These are phyloP conservation scores for Globodera rostochiensis DNA, from an alignment of 1,140 invertebrate species.

Conservation along the genomic window DNA sequence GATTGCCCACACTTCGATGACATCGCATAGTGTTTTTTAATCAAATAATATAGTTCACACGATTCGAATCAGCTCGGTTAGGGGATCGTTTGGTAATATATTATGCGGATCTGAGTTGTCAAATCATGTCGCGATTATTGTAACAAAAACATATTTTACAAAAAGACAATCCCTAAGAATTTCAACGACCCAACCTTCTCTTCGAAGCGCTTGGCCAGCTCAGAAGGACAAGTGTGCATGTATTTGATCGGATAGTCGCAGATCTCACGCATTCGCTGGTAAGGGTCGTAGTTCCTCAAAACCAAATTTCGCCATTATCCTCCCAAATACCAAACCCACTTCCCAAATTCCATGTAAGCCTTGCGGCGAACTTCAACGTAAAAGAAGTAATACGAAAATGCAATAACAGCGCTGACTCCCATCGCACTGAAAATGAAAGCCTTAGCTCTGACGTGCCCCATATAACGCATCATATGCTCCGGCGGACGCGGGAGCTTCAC, in stretches of 20 bases:
- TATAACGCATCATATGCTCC: slow-evolving; percentile 34
- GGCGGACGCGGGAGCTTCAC: slow-evolving; percentile 16
- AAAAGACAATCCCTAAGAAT: too few relatives aligned
- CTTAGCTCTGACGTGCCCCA: slow-evolving; percentile 32
- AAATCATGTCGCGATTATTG: too few relatives aligned
- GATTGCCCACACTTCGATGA: too few relatives aligned
- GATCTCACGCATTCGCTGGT: slow-evolving; percentile 57
- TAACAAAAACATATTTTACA: too few relatives aligned
- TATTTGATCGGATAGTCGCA: slow-evolving; percentile 50
- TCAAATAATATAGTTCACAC: too few relatives aligned
- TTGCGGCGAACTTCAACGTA: not conserved
- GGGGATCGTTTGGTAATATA: too few relatives aligned
- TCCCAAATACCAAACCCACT: not conserved
- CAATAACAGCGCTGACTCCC: slow-evolving; percentile 44
- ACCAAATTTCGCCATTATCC: not conserved
- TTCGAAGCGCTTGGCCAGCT: slow-evolving; percentile 52
- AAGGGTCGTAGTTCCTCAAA: slow-evolving; percentile 63
- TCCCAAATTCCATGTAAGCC: not conserved
- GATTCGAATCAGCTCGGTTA: too few relatives aligned
- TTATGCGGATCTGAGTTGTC: too few relatives aligned
- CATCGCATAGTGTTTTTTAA: too few relatives aligned
- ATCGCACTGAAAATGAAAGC: slow-evolving; percentile 43
- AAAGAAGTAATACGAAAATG: slow-evolving; percentile 47
- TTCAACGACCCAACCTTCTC: slow-evolving; percentile 50
- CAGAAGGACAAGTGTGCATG: slow-evolving; percentile 57